These are phyloP conservation scores for Pristiophorus japonicus DNA, from an alignment of 2,113 vertebrate species.

Conservation along the genomic window DNA sequence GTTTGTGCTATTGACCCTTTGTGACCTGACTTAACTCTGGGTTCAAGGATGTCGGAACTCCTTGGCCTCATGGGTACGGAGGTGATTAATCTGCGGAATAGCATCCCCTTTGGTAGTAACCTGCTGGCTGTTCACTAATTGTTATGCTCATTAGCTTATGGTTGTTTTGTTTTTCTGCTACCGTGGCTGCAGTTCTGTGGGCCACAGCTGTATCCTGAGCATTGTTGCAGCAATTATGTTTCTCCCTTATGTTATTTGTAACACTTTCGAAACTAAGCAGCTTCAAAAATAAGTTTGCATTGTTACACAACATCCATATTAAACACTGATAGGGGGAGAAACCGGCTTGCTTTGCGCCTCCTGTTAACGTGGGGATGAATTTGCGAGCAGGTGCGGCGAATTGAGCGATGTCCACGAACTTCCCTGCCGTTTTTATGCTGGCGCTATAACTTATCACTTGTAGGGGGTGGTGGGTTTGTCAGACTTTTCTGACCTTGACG, in stretches of 20 bases:
- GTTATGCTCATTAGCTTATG: neutral
- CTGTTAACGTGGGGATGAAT: too few species aligned
- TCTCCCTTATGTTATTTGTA: neutral
- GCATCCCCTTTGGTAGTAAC: neutral
- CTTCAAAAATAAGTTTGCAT: neutral
- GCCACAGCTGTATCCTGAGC: neutral
- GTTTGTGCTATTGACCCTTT: neutral
- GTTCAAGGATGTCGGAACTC: neutral
- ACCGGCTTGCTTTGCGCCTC: too few species aligned
- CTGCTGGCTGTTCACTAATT: constrained; percentile 3
- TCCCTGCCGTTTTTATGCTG: too few species aligned
- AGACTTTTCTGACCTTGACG: too few species aligned
- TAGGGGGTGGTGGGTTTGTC: too few species aligned
- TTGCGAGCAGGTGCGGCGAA: too few species aligned
- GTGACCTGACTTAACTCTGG: neutral
- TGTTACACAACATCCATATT: neutral
- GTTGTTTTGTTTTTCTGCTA: neutral
- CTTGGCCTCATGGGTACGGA: neutral
- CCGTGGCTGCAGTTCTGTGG: too few species aligned
- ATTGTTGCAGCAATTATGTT: neutral
- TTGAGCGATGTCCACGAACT: too few species aligned
- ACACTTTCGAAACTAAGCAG: neutral
- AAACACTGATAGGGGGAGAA: too few species aligned
- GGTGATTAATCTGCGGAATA: neutral
- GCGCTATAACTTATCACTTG: too few species aligned